Conservation (phyloP, 2,888 invertebrate species). For the Trichogramma evanescens region DNA sequence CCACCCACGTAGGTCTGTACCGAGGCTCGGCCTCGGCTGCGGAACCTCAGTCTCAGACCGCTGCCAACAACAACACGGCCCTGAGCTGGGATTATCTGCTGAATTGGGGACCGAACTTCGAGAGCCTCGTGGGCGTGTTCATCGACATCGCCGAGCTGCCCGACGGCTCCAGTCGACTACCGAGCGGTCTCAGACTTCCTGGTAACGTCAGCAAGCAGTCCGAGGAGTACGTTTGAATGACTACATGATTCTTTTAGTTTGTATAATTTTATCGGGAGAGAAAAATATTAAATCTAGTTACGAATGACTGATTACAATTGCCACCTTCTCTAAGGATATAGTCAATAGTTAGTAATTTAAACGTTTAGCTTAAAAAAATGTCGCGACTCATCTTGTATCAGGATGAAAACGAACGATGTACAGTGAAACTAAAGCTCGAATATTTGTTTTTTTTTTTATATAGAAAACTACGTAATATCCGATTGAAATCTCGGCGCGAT, state of each 20-base stretch:
- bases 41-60: slow-evolving; percentile 52
- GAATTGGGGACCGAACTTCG: slow-evolving; percentile 95
- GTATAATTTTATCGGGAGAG: background rate
- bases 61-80: slow-evolving; percentile 51
- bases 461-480: background rate
- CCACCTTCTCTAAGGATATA: background rate
- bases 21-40: slow-evolving; percentile 71
- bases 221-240: slow-evolving; percentile 74
- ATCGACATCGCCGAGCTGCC: slow-evolving; percentile 94
- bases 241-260: background rate
- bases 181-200: slow-evolving; percentile 67
- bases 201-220: slow-evolving; percentile 73
- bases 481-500: slow-evolving; percentile 27
- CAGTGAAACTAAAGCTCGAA: slow-evolving; percentile 20
- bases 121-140: slow-evolving; percentile 90
- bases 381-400: slow-evolving; percentile 37
- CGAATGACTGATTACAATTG: background rate
- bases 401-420: slow-evolving; percentile 35
- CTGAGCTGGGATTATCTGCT: slow-evolving; percentile 90
- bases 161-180: slow-evolving; percentile 53
- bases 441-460: too few relatives aligned
- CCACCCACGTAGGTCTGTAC: slow-evolving; percentile 73
- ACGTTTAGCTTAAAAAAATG: slow-evolving; percentile 14
- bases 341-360: slow-evolving; percentile 2
- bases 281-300: background rate